phyloP scores from a whole-genome alignment of 2,113 vertebrate species.

The Arenaria interpres region DNA sequence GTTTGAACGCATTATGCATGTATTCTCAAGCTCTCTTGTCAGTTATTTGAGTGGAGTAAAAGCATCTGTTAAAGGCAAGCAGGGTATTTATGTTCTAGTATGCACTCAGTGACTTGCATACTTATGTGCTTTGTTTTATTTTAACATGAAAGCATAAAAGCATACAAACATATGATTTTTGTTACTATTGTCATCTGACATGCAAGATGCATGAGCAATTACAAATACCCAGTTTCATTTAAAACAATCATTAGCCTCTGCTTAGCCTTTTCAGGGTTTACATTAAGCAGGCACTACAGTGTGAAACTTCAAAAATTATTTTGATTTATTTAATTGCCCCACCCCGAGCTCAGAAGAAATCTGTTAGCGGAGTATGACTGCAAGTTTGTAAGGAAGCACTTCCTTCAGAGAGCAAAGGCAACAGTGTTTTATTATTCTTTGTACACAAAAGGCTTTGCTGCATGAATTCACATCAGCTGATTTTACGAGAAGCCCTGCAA shows the following conservation, averaged over 20 bases:
- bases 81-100: background rate
- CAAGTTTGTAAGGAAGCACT: background rate
- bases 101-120: background rate
- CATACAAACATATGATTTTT: background rate
- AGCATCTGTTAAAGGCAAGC: background rate
- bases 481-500: background rate
- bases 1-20: background rate
- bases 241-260: background rate
- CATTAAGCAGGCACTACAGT: background rate
- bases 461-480: conserved; percentile 10
- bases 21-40: background rate
- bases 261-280: background rate
- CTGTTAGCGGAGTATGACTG: background rate
- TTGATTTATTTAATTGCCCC: background rate
- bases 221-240: background rate
- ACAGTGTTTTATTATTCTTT: background rate
- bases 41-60: background rate
- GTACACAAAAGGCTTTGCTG: background rate
- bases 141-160: background rate
- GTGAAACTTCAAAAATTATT: background rate
- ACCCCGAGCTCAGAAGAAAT: background rate
- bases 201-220: background rate
- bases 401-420: background rate
- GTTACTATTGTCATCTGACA: background rate
- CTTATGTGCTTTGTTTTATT: background rate